Evolutionary conservation across 2,888 invertebrate species (phyloP), one percentile per base, ranked within the genome.

Genomic region (Caenorhabditis japonica): DNA sequence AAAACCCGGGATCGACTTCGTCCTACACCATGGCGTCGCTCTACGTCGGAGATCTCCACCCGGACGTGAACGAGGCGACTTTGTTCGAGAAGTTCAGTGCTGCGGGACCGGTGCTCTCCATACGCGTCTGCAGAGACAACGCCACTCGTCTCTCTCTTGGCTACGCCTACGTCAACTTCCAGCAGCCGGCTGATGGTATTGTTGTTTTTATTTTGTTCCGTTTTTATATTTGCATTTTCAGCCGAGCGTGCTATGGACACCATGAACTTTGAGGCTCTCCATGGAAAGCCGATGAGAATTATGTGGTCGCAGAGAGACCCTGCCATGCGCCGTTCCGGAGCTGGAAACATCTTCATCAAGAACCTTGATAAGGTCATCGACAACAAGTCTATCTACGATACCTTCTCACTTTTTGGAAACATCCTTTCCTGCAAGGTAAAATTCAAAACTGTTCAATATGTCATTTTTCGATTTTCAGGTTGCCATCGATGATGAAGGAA

Each of bases 111-210:
- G 97, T 99, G 77, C 91, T 99, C 80, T 97, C 97, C 74, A 99
- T 99, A 89, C 93, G 99, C 87, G 97, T 99, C 76, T 99, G 99
- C 90, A 92, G 99, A 87, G 99, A 99, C 90, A 93, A 97, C 91
- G 93, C 96, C 84, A 97, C 97, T 83, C 92, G 97, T 88, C 92
- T 96, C 88, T 99, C 97, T 70, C 91, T 99, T 84, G 99, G 99
- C 82, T 99, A 99, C 91, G 99, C 99, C 85, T 99, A 99, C 90
- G 97, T 99, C 85, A 99, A 99, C 91, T 99, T 99, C 90, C 97
- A 99, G 90, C 96, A 97, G 89, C 96, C 97, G 86, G 94, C 94
- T 85, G 99, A 99, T 91, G 97, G 97, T 97, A 91, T 92, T 92
- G 58, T 62, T 46, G 25, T 34, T 1, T 27, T 3, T 19, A 13